Conservation (phyloP, 2,888 invertebrate genomes). For the Microchrysa polita region DNA sequence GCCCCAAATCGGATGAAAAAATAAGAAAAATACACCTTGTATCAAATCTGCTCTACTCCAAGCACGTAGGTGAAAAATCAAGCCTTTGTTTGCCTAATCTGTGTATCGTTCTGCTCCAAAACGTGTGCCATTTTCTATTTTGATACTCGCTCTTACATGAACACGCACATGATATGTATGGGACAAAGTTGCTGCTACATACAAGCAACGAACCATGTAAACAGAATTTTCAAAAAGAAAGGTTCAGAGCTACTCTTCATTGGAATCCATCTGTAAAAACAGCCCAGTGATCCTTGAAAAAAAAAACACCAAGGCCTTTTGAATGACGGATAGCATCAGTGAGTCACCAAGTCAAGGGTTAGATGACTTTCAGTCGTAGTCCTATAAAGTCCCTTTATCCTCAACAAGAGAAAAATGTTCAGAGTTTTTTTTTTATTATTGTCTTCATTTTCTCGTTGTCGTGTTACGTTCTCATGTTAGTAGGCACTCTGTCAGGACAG, state of each 20-base stretch:
- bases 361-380: background rate
- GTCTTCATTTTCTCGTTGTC: background rate
- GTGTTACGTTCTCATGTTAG: background rate
- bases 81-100: too few species aligned
- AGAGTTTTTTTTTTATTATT: too few species aligned
- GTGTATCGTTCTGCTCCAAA: too few species aligned
- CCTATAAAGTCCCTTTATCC: background rate
- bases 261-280: background rate
- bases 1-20: too few species aligned
- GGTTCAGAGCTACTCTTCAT: background rate
- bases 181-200: background rate
- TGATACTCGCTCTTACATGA: background rate
- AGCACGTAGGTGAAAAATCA: too few species aligned
- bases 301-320: too few species aligned
- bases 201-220: background rate
- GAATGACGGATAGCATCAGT: background rate
- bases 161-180: conserved; percentile 10
- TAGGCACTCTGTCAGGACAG: background rate
- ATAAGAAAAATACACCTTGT: too few species aligned
- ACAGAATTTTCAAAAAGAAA: conserved; percentile 16
- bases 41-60: too few species aligned
- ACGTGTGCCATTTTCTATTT: conserved; percentile 24
- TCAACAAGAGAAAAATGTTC: background rate
- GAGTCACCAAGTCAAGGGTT: conserved; percentile 1
- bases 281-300: too few species aligned